phyloP scores from a whole-genome alignment of 2,888 invertebrate species.

The Cosmorhoe ocellata region DNA sequence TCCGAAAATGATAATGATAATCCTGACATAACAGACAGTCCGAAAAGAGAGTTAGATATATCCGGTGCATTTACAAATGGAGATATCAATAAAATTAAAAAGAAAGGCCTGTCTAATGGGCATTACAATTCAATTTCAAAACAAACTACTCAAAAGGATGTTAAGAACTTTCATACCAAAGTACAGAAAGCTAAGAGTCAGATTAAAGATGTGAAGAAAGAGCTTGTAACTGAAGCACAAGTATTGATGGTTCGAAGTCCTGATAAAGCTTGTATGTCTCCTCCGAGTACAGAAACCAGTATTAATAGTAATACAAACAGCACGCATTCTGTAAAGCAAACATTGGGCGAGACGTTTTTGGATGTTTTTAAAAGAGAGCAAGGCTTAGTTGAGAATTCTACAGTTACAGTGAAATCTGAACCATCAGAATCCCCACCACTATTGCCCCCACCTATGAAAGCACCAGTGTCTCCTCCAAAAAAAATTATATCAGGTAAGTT shows the following conservation, averaged over 20 bases:
- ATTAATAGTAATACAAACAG: constrained; percentile 65
- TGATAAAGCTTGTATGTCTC: constrained; percentile 47
- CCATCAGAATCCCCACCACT: constrained; percentile 30
- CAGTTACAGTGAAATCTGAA: constrained; percentile 57
- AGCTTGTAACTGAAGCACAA: constrained; percentile 46
- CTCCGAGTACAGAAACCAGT: constrained; percentile 59
- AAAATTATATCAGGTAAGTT: constrained; percentile 58
- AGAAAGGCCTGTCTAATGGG: constrained; percentile 61
- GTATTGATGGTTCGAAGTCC: constrained; percentile 54
- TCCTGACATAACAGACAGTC: constrained; percentile 57
- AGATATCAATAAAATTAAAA: constrained; percentile 56
- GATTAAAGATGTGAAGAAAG: constrained; percentile 48
- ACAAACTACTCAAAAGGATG: constrained; percentile 43
- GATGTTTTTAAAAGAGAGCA: constrained; percentile 79
- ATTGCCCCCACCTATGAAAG: constrained; percentile 39
- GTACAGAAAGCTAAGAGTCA: constrained; percentile 59
- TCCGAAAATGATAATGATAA: constrained; percentile 63
- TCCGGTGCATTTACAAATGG: constrained; percentile 62
- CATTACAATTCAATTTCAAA: constrained; percentile 52
- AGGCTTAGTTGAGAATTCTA: constrained; percentile 52
- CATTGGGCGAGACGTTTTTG: constrained; percentile 65
- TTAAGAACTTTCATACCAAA: constrained; percentile 62
- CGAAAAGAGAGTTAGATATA: constrained; percentile 60
- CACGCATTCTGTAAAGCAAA: constrained; percentile 47
- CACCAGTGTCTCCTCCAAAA: constrained; percentile 53